phyloP scores from a whole-genome alignment of 2,888 invertebrate genomes.

The Linnaemya vulpina region DNA sequence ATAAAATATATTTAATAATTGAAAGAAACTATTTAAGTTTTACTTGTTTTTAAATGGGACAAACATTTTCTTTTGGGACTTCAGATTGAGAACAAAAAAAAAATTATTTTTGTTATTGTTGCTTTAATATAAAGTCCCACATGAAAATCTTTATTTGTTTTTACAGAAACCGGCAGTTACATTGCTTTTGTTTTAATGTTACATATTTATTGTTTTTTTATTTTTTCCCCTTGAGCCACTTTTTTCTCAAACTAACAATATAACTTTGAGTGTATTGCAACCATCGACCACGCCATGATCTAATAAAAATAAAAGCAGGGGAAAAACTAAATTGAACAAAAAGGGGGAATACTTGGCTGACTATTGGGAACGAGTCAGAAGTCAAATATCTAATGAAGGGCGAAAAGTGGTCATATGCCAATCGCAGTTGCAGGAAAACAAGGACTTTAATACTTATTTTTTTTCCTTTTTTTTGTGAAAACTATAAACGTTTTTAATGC shows the following conservation, averaged over 20 bases:
- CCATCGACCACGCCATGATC: background rate
- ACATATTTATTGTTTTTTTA: no score
- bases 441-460: background rate
- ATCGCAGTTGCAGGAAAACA: slow-evolving; percentile 18
- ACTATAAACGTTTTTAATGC: slow-evolving; percentile 56
- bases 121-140: no score
- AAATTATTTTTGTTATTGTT: no score
- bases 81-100: no score
- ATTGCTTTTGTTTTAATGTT: no score
- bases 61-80: no score
- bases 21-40: no score
- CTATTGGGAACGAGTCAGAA: slow-evolving; percentile 13
- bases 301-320: background rate
- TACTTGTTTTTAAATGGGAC: no score
- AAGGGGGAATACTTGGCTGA: slow-evolving; percentile 6
- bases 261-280: slow-evolving; percentile 2
- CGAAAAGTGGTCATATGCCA: slow-evolving; percentile 53
- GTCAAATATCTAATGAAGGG: slow-evolving; percentile 60
- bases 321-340: background rate
- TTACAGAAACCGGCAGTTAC: no score
- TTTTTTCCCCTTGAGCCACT: no score
- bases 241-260: background rate
- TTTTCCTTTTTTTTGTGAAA: background rate
- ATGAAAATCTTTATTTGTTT: no score
- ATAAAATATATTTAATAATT: no score